phyloP scores from a whole-genome alignment of 2,113 vertebrate species.

The Nerophis ophidion region DNA sequence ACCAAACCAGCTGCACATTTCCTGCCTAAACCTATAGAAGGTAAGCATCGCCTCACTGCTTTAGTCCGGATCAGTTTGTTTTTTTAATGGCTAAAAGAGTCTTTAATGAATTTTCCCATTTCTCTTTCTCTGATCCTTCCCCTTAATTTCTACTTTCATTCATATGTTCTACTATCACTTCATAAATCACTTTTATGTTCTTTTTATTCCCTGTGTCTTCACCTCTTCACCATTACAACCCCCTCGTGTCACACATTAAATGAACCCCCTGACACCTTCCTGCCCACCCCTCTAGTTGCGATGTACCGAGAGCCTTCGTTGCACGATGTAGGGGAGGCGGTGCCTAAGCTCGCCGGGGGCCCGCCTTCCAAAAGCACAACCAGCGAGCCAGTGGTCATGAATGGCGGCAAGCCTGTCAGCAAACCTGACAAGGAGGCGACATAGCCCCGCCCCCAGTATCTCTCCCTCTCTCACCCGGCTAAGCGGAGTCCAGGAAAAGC shows the following conservation, averaged over 20 bases:
- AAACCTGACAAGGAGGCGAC: slow-evolving; percentile 75
- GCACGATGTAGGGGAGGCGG: slow-evolving; percentile 92
- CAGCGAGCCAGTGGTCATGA: slow-evolving; percentile 93
- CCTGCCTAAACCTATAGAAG: slow-evolving; percentile 99
- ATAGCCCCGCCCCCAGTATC: slow-evolving; percentile 46
- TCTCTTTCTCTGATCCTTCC: neutral
- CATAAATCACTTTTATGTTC: no score
- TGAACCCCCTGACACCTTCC: neutral
- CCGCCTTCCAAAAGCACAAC: slow-evolving; percentile 89
- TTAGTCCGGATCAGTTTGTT: neutral
- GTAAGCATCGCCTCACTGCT: slow-evolving; percentile 49
- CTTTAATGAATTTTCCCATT: neutral
- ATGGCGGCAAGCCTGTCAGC: slow-evolving; percentile 93
- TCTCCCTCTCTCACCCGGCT: neutral
- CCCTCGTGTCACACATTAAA: neutral
- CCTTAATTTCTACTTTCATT: neutral
- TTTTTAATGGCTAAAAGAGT: neutral
- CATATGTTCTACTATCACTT: neutral
- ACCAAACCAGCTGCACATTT: slow-evolving; percentile 99
- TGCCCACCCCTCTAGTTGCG: slow-evolving; percentile 73
- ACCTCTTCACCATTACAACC: neutral
- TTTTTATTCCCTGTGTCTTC: neutral
- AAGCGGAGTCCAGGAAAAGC: slow-evolving; percentile 6
- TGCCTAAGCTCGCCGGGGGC: slow-evolving; percentile 81
- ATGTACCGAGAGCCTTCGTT: slow-evolving; percentile 98